These are phyloP conservation scores for Drosophila nr. medialis DNA, from an alignment of 2,888 invertebrate species.

Conservation along the genomic window DNA sequence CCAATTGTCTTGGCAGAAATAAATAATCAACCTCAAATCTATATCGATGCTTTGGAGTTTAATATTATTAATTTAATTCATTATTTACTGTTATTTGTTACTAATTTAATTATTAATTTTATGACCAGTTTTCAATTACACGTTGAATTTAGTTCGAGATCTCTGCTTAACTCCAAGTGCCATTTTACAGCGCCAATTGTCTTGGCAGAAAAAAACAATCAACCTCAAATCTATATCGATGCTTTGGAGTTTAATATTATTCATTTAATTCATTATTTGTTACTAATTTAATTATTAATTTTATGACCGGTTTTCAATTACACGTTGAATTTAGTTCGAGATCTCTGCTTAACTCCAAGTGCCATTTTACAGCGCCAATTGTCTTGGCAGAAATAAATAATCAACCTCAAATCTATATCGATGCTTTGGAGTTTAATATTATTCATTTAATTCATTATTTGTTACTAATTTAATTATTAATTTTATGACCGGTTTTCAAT, in stretches of 20 bases:
- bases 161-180: constrained; percentile 9
- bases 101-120: constrained; percentile 15
- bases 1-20: neutral
- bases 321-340: too few species aligned
- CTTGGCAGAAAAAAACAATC: neutral
- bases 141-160: constrained; percentile 23
- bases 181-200: neutral
- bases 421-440: neutral
- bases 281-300: too few species aligned
- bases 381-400: neutral
- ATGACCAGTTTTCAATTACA: constrained; percentile 61
- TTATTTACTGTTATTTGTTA: neutral
- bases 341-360: too few species aligned
- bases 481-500: constrained; percentile 33
- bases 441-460: neutral
- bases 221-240: neutral
- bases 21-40: neutral
- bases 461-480: too few species aligned
- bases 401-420: neutral
- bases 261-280: too few species aligned
- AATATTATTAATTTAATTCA: neutral
- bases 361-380: too few species aligned
- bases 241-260: neutral
- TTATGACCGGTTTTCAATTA: too few species aligned
- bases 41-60: neutral